A percentile compares a stretch with the other conserved stretches of the same genome.
phyloP scores from a whole-genome alignment of 2,888 invertebrate species.

The Orthosia gracilis region DNA sequence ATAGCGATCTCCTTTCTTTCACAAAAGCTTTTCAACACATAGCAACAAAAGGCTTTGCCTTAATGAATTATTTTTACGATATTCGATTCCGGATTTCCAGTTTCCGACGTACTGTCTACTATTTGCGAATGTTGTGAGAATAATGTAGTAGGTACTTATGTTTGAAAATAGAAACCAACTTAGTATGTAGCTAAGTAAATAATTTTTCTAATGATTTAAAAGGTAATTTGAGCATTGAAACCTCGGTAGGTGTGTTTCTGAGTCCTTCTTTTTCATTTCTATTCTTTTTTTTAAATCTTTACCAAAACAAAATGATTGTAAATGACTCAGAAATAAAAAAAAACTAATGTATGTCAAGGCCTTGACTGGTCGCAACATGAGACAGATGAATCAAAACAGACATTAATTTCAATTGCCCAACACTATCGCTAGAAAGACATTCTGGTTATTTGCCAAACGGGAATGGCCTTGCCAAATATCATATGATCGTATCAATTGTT shows the following conservation, averaged over 20 bases:
- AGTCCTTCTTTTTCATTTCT: no score
- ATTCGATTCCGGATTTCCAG: neutral
- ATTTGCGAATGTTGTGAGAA: neutral
- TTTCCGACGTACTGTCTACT: neutral
- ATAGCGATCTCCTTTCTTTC: slow-evolving; percentile 7
- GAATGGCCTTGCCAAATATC: slow-evolving; percentile 56
- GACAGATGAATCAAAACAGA: slow-evolving; percentile 42
- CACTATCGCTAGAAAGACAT: slow-evolving; percentile 56
- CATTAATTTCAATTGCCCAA: slow-evolving; percentile 56
- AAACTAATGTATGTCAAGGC: slow-evolving; percentile 35
- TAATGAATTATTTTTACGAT: slow-evolving; percentile 11
- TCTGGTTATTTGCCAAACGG: slow-evolving; percentile 65
- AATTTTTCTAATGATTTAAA: no score
- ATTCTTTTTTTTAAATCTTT: no score
- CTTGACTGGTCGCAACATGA: slow-evolving; percentile 25
- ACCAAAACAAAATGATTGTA: no score
- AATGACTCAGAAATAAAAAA: slow-evolving; percentile 9
- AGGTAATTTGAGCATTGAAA: no score
- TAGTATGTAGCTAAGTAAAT: no score
- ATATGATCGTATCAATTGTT: slow-evolving; percentile 50
- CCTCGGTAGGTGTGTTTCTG: no score
- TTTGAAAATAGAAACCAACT: no score
- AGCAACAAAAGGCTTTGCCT: slow-evolving; percentile 1
- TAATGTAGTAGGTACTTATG: neutral
- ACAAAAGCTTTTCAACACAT: slow-evolving; percentile 2